Evolutionary conservation across 64 coral and sea anemone species (phyloP), one percentile per base, ranked within the genome.

Genomic region (Pocillopora verrucosa): DNA sequence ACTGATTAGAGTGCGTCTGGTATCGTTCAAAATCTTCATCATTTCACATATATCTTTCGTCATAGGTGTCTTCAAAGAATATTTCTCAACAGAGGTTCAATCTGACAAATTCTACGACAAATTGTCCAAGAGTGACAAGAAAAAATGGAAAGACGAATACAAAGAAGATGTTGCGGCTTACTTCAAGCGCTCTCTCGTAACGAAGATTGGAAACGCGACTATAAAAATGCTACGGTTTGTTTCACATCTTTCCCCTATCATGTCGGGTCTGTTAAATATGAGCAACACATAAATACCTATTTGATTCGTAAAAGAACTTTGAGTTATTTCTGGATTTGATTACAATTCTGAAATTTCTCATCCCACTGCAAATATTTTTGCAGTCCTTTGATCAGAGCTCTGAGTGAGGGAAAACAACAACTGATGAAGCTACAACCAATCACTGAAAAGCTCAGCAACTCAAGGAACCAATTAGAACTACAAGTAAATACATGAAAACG

Each of bases 181-280:
- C 20, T 83, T 96, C 45, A 59, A 87, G 24, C 77, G 75, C 1
- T 92, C 88, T 13, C 80, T 93, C 34, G 41, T 93, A 0, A 74
- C 69, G 1, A 87, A 90, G n/a, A 58, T 96, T 60, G 91, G 88
- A 9, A 87, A 62, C 70, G 91, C 94, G 22, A 61, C 86, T 4
- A 19, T 14, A 14, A 62, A 77, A 37, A 89, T 93, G 35, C 89
- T 93, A 75, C 93, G 83, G 94, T 95, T 57, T 72, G 72, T 81
- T n/a, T 19, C 64, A 3, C 64, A 67, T 36, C 25, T 4, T 14
- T 15, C 36, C 35, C 13, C 3, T 17, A 35, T 76, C 13, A 19
- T 76, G 34, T 36, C 41, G 25, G 41, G 59, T 74, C 11, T 1
- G 30, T 30, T 30, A 0, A 30, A 30, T 30, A 30, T 30, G 30